These are phyloP conservation scores for Sebastes goodei DNA, from an alignment of 2,797 vertebrate genomes.

Conservation along the genomic window DNA sequence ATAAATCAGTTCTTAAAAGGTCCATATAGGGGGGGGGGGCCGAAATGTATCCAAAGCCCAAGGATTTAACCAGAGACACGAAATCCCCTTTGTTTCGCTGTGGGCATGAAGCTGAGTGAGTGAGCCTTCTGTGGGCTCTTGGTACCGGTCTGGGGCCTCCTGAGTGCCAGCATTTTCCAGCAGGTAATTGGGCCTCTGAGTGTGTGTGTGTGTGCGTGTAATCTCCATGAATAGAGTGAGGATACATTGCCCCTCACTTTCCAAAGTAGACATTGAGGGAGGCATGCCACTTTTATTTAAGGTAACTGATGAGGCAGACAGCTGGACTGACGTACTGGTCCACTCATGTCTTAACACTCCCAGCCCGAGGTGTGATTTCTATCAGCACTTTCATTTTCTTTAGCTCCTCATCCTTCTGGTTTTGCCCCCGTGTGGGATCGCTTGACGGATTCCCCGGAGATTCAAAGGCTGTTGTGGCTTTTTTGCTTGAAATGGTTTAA, in stretches of 20 bases:
- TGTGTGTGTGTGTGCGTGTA: slow-evolving; percentile 24
- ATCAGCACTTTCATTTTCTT: slow-evolving; percentile 46
- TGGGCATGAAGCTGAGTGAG: slow-evolving; percentile 56
- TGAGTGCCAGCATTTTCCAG: slow-evolving; percentile 68
- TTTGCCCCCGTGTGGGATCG: neutral
- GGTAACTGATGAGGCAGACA: slow-evolving; percentile 63
- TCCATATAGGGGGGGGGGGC: slow-evolving; percentile 60
- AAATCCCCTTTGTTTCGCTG: slow-evolving; percentile 82
- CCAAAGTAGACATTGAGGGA: slow-evolving; percentile 34
- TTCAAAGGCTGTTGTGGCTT: slow-evolving; percentile 10
- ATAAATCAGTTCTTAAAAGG: slow-evolving; percentile 82
- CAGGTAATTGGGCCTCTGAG: slow-evolving; percentile 72
- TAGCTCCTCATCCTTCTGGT: slow-evolving; percentile 1
- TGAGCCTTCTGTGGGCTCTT: slow-evolving; percentile 60
- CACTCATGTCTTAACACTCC: slow-evolving; percentile 11
- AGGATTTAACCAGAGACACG: slow-evolving; percentile 75
- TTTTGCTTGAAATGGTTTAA: slow-evolving; percentile 34
- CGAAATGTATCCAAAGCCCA: slow-evolving; percentile 69
- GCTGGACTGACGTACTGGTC: slow-evolving; percentile 25
- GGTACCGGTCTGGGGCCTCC: slow-evolving; percentile 54
- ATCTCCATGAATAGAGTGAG: slow-evolving; percentile 65
- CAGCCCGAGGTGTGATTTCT: slow-evolving; percentile 38
- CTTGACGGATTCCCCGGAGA: slow-evolving; percentile 9
- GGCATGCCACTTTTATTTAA: slow-evolving; percentile 59
- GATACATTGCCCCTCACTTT: slow-evolving; percentile 16